Base-by-base conservation (phyloP, 2,888 invertebrate genomes). In the Orgyia antiqua region DNA sequence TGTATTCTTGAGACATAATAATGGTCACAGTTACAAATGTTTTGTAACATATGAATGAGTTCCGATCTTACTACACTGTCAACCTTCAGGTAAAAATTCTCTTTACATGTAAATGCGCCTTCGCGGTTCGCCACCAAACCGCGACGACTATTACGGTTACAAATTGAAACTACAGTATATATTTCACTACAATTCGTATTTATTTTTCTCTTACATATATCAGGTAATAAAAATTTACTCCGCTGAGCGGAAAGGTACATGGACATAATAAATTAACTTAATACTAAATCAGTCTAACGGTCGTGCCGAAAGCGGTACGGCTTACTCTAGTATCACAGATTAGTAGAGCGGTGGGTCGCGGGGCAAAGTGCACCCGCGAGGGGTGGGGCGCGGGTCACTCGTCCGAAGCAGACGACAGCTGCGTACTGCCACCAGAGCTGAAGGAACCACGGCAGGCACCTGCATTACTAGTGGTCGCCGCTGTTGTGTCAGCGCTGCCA, bases 341-440 rank as follows among this genome's bases (percentile, higher is more conserved):
- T 61, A 78, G 83, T 76, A 84, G 80, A 75, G 82, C 84, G 84
- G 84, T 84, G 84, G 84, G 82, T 44, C 80, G 82, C 68, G 76
- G 67, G 64, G 72, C 60, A 58, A 72, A 73, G 51, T 59, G 80
- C 40, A 77, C 80, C 68, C 77, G 76, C 61, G 63, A 43, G 33
- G 48, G 57, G 44, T 55, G 59, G 45, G 59, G 68, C 67, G 65
- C 59, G 58, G 74, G 84, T 83, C 84, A 84, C 74, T 89, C 89
- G 61, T 89, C 89, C 58, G 89, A 89, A 10, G 88, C 88, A 39
- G 88, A 88, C 33, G 89, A 89, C 49, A 89, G 86, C 70, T 89
- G 89, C 31, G 89, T 89, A 68, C 89, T 90, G 56, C 84, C 84
- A 71, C 89, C 90, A 36, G 89, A 90, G 59, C 90, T 90, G 72